phyloP scores from a whole-genome alignment of 1,140 invertebrate species.

The Gonioctena quinquepunctata region DNA sequence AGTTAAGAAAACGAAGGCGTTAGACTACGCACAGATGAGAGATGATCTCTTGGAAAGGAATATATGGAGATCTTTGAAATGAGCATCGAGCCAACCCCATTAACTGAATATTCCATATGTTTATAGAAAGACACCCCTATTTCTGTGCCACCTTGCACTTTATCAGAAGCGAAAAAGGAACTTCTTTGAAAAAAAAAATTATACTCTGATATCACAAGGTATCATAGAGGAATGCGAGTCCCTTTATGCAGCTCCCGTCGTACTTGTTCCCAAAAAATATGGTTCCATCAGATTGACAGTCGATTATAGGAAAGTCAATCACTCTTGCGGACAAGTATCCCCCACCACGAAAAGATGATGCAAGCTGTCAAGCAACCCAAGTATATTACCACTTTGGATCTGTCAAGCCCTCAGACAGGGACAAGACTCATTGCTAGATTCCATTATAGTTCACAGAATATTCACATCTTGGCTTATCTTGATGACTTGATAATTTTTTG shows the following conservation, averaged over 20 bases:
- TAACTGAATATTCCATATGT: no score
- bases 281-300: slow-evolving; percentile 52
- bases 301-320: slow-evolving; percentile 55
- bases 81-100: slow-evolving; percentile 8
- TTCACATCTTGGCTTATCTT: no score
- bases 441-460: no score
- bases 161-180: slow-evolving; percentile 25
- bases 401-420: slow-evolving; percentile 39
- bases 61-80: slow-evolving; percentile 6
- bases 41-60: neutral
- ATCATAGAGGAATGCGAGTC: slow-evolving; percentile 55
- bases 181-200: slow-evolving; percentile 15
- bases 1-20: neutral
- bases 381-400: slow-evolving; percentile 53
- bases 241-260: slow-evolving; percentile 57
- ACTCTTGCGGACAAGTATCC: slow-evolving; percentile 56
- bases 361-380: slow-evolving; percentile 45
- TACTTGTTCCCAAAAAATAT: slow-evolving; percentile 59
- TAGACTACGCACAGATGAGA: neutral
- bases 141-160: slow-evolving; percentile 27
- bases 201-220: slow-evolving; percentile 45
- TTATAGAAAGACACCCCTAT: slow-evolving; percentile 28
- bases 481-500: no score
- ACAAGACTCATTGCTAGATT: no score
- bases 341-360: slow-evolving; percentile 56